phyloP scores from a whole-genome alignment of 1,140 invertebrate genomes.

The Sinonovacula constricta region DNA sequence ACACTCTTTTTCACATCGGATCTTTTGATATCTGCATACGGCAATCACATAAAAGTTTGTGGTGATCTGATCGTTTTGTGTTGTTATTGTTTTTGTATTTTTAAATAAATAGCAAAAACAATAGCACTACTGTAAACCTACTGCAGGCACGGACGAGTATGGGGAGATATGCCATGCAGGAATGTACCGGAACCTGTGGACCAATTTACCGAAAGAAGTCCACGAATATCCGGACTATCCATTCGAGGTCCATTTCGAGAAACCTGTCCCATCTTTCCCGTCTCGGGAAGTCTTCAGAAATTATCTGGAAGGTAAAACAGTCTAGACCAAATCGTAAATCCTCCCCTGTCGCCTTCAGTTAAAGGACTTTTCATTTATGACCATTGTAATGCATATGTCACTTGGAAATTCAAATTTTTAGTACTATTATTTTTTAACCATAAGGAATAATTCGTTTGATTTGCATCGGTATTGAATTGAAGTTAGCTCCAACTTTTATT shows the following conservation, averaged over 20 bases:
- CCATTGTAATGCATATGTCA: not conserved
- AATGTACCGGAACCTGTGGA: conserved; percentile 21
- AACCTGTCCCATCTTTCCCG: conserved; percentile 30
- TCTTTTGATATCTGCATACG: too few species aligned
- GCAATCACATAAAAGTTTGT: too few species aligned
- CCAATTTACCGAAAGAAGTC: conserved; percentile 35
- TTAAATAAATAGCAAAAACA: too few species aligned
- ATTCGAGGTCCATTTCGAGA: conserved; percentile 41
- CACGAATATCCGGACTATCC: conserved; percentile 38
- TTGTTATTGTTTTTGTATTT: too few species aligned
- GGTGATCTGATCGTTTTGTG: too few species aligned
- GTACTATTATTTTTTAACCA: too few species aligned
- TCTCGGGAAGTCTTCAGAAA: conserved; percentile 16
- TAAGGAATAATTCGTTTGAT: not conserved
- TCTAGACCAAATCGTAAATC: not conserved
- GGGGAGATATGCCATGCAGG: conserved; percentile 1
- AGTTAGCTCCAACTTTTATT: not conserved
- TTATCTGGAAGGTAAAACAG: conserved; percentile 26
- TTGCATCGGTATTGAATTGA: not conserved
- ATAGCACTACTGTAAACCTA: too few species aligned
- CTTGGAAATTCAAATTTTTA: too few species aligned
- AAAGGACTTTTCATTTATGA: not conserved
- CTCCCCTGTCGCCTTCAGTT: not conserved
- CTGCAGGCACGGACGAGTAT: conserved; percentile 11
- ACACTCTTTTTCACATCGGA: too few species aligned